Conservation (phyloP, 2,113 vertebrate species). For the Odobenus rosmarus region DNA sequence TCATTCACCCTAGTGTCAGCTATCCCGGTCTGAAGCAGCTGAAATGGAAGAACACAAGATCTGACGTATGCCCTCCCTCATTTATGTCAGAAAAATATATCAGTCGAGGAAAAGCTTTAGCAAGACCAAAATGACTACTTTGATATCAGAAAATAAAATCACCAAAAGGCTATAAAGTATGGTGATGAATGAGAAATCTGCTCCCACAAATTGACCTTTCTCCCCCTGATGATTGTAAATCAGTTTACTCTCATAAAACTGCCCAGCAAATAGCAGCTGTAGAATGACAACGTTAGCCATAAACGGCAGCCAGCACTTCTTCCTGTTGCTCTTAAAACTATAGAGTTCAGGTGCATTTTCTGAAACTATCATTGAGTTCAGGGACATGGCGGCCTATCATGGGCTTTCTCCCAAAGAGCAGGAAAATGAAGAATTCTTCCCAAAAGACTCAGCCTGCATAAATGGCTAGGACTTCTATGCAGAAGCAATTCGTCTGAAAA, state of each 20-base stretch:
- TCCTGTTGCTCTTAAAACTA: not conserved
- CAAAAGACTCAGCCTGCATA: not conserved
- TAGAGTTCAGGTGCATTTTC: not conserved
- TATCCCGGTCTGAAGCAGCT: not conserved
- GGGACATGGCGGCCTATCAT: not conserved
- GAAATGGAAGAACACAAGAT: not conserved
- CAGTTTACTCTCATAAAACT: constrained; percentile 31
- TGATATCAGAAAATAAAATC: constrained; percentile 66
- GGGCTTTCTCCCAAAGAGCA: not conserved
- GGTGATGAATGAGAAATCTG: constrained; percentile 14
- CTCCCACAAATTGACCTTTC: constrained; percentile 57
- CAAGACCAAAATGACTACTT: constrained; percentile 57
- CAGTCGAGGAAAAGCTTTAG: constrained; percentile 42
- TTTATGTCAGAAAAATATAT: constrained; percentile 26
- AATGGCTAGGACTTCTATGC: not conserved
- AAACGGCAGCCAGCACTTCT: not conserved
- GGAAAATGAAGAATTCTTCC: constrained; percentile 48
- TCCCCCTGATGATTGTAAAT: constrained; percentile 33
- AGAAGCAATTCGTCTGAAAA: constrained; percentile 25
- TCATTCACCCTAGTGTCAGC: not conserved
- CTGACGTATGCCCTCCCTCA: not conserved
- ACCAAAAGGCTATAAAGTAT: constrained; percentile 16
- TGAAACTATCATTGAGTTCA: constrained; percentile 46
- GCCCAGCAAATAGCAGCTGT: constrained; percentile 7
- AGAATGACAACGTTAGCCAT: not conserved